Percentiles rank a stretch among this genome's conserved stretches.
Conservation (phyloP, 2,888 invertebrate genomes). For the Ennomos erosarius region DNA sequence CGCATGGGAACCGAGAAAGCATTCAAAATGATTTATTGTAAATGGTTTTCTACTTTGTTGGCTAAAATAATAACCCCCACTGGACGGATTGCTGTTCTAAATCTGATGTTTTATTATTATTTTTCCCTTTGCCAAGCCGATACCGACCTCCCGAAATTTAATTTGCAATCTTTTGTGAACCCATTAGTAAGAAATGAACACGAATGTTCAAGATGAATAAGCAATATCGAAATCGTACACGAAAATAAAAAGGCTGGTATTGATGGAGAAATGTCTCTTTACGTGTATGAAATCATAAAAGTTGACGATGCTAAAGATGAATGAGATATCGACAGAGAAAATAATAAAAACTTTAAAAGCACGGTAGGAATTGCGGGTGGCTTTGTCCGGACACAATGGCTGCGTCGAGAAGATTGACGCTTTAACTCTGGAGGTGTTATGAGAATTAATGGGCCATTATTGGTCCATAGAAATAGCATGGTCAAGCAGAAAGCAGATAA, state of each 20-base stretch:
- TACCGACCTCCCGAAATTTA: conserved; percentile 60
- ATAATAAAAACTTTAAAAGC: conserved; percentile 77
- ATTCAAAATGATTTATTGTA: conserved; percentile 85
- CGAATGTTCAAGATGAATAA: conserved; percentile 35
- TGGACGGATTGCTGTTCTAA: conserved; percentile 77
- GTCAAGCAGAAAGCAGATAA: conserved; percentile 82
- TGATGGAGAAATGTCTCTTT: conserved; percentile 42
- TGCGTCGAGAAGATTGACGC: conserved; percentile 70
- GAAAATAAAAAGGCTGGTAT: conserved; percentile 16
- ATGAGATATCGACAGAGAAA: conserved; percentile 74
- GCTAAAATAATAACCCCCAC: conserved; percentile 82
- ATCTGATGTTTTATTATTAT: conserved; percentile 78
- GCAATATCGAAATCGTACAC: conserved; percentile 1
- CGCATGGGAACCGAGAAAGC: conserved; percentile 83
- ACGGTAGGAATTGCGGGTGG: conserved; percentile 79
- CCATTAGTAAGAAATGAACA: conserved; percentile 50
- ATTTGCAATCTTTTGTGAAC: conserved; percentile 70
- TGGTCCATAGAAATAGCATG: conserved; percentile 74
- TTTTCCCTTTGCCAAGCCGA: conserved; percentile 69
- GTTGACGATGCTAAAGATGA: conserved; percentile 60
- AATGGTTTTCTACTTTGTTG: conserved; percentile 86
- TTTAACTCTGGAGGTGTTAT: conserved; percentile 80
- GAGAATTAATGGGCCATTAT: conserved; percentile 84
- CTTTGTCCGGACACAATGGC: conserved; percentile 76
- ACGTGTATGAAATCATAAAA: conserved; percentile 45